Percentiles rank a stretch among this genome's conserved stretches.
Conservation (phyloP, 2,797 vertebrate species). For the Poeciliopsis infans region DNA sequence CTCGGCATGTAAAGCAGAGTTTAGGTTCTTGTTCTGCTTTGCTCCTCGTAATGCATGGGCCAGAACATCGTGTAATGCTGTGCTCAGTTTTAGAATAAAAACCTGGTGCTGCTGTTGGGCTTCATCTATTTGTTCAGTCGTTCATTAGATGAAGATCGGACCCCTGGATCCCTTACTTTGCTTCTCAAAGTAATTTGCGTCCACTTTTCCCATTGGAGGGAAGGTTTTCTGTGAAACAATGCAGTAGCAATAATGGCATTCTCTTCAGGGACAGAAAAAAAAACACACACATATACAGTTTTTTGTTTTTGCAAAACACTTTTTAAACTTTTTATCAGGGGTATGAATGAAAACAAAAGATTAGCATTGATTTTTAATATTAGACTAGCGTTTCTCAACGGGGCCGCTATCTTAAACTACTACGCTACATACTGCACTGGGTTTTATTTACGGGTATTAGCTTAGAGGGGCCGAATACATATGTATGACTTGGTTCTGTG, state of each 20-base stretch:
- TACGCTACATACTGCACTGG: not conserved
- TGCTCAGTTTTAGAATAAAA: slow-evolving; percentile 20
- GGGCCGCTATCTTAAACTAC: not conserved
- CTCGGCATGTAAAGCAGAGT: slow-evolving; percentile 37
- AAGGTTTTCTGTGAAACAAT: not conserved
- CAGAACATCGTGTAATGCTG: slow-evolving; percentile 22
- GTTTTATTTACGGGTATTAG: not conserved
- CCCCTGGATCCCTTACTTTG: not conserved
- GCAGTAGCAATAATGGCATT: not conserved
- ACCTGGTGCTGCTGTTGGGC: slow-evolving; percentile 27
- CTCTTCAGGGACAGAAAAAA: not conserved
- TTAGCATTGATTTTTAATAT: not conserved
- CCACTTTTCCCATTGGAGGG: not conserved
- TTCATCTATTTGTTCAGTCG: slow-evolving; percentile 5
- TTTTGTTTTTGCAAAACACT: not conserved
- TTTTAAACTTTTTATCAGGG: not conserved
- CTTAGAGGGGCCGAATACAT: not conserved
- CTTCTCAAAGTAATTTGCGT: not conserved
- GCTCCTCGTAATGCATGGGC: slow-evolving; percentile 23
- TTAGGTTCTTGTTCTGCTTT: slow-evolving; percentile 48
- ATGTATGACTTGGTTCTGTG: not conserved
- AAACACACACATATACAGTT: not conserved
- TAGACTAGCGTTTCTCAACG: not conserved
- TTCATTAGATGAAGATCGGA: not conserved
- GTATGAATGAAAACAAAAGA: not conserved